Evolutionary conservation across 2,888 invertebrate genomes (phyloP), one percentile per base, ranked within the genome.

Genomic region (Oligia strigilis): DNA sequence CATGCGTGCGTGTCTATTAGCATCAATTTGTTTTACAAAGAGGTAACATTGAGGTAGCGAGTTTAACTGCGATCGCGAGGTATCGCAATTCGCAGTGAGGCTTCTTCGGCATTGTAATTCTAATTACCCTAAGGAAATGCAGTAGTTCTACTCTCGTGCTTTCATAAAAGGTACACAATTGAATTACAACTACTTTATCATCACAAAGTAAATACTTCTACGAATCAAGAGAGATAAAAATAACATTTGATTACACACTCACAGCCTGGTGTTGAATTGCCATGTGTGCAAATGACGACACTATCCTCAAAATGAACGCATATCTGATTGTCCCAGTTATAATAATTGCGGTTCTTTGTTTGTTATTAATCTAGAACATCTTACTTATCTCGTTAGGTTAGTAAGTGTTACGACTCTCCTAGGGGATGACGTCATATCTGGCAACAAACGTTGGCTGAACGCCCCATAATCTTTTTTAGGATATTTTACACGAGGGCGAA

Each of bases 271-370:
- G 81, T 72, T 64, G 55, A 64, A 60, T 64, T 49, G n/a, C 8
- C 67, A 29, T 72, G 46, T 67, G 82, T 43, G 14, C 60, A 36
- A 70, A 76, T 76, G 86, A 71, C 70, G 83, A 70, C 78, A 86
- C 52, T 23, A 52, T 9, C 40, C 64, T 73, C 83, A 78, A 86
- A 82, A 78, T 66, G 72, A 14, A 64, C 64, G 36, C 64, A 29
- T 85, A 78, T 84, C 70, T 65, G 83, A 83, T 78, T 67, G 84
- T 78, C 64, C 86, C 40, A 78, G 66, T 58, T 85, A 58, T 67
- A 78, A 73, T 75, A 75, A 85, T 74, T 82, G 74, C 77, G 66
- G 66, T 23, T 40, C 65, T 77, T 85, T 86, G 76, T 86, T 73
- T 75, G 78, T 77, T 77, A 49, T 75, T 79, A 72, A 79, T 77